Evolutionary conservation across 2,888 invertebrate species (phyloP), one percentile per base, ranked within the genome.

Genomic region (Priocnemis perturbator): DNA sequence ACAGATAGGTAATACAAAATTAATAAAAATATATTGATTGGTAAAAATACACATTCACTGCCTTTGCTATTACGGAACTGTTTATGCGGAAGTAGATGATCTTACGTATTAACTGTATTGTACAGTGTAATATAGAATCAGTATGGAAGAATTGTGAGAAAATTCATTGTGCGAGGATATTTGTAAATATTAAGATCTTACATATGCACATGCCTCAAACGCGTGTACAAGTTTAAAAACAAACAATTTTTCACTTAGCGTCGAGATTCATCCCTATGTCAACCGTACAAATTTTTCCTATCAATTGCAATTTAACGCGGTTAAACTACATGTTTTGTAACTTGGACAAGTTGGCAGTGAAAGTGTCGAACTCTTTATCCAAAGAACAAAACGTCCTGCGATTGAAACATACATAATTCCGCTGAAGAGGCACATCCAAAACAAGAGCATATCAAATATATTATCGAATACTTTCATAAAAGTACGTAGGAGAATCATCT

Each of bases 31-130:
- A 53, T 53, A 53, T 20, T 14, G 52, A n/a, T 44, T 45, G 60
- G 17, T 60, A 26, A 60, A 73, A 66, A 19, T 55, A 63, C 60
- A 74, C 67, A 58, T 78, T 78, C 76, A 78, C 79, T 78, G 78
- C 74, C 76, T 55, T n/a, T 50, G 56, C 53, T 56, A 71, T 15
- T 69, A 17, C 58, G 61, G 44, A 56, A 67, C 21, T 17, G 3
- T 37, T 37, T 11, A 3, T 37, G 14, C 11, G 37, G 37, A 37
- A 37, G 37, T 11, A 37, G 37, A 37, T 9, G 14, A 37, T 37
- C 37, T 37, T 37, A 11, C 37, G 4, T 37, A 11, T 37, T 37
- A 37, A 11, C 4, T 37, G 37, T 37, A 57, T 64, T 52, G 47
- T 11, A 37, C 37, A 61, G 30, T 56, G 11, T 23, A 26, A 48